Conservation (phyloP, 2,113 vertebrate species). For the Takifugu flavidus region DNA sequence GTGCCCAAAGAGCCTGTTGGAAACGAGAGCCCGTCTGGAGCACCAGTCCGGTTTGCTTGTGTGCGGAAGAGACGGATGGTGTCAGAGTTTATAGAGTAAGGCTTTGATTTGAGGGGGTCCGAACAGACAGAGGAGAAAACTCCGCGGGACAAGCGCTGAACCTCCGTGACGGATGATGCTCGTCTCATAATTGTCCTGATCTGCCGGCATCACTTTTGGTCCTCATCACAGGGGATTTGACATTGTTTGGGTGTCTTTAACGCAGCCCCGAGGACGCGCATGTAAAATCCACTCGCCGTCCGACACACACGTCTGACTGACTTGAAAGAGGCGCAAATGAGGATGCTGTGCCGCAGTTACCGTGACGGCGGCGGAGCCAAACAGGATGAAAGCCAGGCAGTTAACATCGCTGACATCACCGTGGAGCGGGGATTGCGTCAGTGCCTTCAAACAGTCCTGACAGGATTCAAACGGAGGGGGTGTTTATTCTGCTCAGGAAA, state of each 20-base stretch:
- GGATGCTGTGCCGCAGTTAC: constrained; percentile 25
- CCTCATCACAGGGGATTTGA: constrained; percentile 46
- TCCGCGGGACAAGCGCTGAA: constrained; percentile 42
- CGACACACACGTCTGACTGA: constrained; percentile 10
- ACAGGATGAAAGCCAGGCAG: constrained; percentile 57
- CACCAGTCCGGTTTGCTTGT: neutral
- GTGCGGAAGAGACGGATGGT: constrained; percentile 9
- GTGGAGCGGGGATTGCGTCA: constrained; percentile 52
- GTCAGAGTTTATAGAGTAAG: constrained; percentile 11
- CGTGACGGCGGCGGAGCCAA: constrained; percentile 19
- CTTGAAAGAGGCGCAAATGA: constrained; percentile 21
- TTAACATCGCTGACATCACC: constrained; percentile 63
- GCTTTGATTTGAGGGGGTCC: constrained; percentile 34
- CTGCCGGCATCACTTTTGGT: constrained; percentile 39
- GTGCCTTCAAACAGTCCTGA: constrained; percentile 49
- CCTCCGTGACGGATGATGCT: constrained; percentile 44
- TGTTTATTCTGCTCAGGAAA: constrained; percentile 37
- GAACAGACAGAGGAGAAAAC: constrained; percentile 54
- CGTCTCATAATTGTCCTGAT: constrained; percentile 53
- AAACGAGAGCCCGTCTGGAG: too few relatives aligned
- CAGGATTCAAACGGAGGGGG: constrained; percentile 33
- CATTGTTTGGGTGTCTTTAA: constrained; percentile 53
- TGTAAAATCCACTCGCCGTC: constrained; percentile 22
- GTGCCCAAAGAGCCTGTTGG: too few relatives aligned
- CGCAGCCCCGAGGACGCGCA: constrained; percentile 31